Evolutionary conservation across 2,797 vertebrate genomes (phyloP), one percentile per base, ranked within the genome.

Genomic region (Chelmon rostratus): DNA sequence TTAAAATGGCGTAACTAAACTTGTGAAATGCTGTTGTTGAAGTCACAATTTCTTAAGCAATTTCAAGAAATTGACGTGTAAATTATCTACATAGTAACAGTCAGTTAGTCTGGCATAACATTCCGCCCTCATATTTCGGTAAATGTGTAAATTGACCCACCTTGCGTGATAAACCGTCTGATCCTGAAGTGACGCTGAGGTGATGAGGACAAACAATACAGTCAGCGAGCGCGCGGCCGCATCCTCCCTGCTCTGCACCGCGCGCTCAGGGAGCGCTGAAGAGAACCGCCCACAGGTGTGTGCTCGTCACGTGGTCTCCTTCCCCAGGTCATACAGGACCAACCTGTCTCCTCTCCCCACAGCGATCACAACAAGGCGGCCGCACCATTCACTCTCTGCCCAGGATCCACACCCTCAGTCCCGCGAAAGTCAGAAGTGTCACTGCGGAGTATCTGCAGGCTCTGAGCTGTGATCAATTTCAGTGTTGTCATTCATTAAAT

Each of bases 291-390:
- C 18, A 40, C 79, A 86, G 82, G 86, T 64, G 83, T 72, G 71
- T 28, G 58, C 28, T 5, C 13, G 9, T 88, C 80, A 87, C 67
- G 49, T 82, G 79, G 31, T 16, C 38, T 13, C 46, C 19, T 28
- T 16, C 31, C 63, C 13, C 77, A 28, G 35, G 73, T 70, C 10
- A 11, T 1, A 79, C 90, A 53, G 79, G 89, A 73, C 21, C 0
- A 64, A 91, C 91, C 85, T 73, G 90, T 85, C 64, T 21, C 38
- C 31, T 2, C 28, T 6, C 18, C 13, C 15, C 4, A 4, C 4
- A 8, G 63, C 31, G 11, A 18, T 33, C 16, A 52, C 3, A 25
- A 52, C 3, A 25, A 19, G 16, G n/a, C 10, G 3, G 23, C 8
- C 1, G 3, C 4, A 6, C n/a, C 18, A 3, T 53, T 31, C 4